Base-by-base conservation (phyloP, 2,797 vertebrate genomes). In the Sebastolobus alascanus region DNA sequence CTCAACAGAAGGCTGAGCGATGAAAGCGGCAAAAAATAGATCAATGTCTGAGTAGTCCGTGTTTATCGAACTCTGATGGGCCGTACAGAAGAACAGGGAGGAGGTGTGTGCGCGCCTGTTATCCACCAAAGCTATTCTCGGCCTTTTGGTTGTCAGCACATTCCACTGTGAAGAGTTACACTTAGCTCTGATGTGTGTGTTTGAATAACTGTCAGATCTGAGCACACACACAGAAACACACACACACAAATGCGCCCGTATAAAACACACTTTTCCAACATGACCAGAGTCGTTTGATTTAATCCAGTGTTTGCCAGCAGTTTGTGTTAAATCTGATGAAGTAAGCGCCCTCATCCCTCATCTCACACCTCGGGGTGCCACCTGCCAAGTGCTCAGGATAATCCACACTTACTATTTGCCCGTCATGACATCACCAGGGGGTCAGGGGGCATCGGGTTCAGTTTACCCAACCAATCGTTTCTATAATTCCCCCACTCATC, bases 61-160 rank as follows among this genome's bases (percentile, higher is more conserved):
- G 64, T 89, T 90, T 86, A 92, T 91, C 70, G 68, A 92, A 89
- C 82, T 72, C 63, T 75, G 84, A 89, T 87, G 87, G 87, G 70
- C 85, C 40, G 72, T 56, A 72, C 73, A 61, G 77, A 80, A 52
- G 46, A 86, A 78, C 73, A 68, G 80, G 69, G 82, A 81, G 85
- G 73, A 77, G 64, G 20, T 63, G 87, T 84, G 78, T 86, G 80
- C 74, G 81, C 73, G 67, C 80, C 88, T 84, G 88, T 93, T 94
- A 91, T 93, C 92, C 88, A 67, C 25, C 75, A 65, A 73, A 87
- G 91, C 91, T 95, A 95, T 94, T 95, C 91, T 83, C 61, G 88
- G 93, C 85, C 89, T 86, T 89, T 73, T 66, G 84, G 87, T 91
- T 93, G 93, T 93, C 92, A 92, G 94, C 92, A 90, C 93, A 93